Evolutionary conservation across 2,888 invertebrate species (phyloP), one percentile per base, ranked within the genome.

Genomic region (Notocelia uddmanniana): DNA sequence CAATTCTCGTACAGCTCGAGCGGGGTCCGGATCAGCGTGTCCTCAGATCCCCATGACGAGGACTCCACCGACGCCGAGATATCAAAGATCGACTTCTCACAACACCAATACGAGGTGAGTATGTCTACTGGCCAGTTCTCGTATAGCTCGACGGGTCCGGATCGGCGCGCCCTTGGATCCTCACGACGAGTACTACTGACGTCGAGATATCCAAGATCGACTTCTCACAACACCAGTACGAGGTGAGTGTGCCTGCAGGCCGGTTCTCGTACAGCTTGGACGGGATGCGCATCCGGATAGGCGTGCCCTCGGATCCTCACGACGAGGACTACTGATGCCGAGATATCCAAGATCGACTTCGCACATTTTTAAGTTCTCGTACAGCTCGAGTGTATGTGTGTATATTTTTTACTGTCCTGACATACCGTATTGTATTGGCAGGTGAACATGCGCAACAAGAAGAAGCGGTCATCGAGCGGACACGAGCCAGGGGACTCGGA

Each of bases 171-270:
- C 95, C 86, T 87, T 95, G 84, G 87, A 93, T 79, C 89, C 95
- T 76, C 86, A 93, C 80, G 96, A 96, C 84, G 96, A 96, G 81
- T 95, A 95, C 84, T 95, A 93, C 92, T 74, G 97, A 97, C 84
- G 96, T 96, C n/a, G 97, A 97, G 87, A 96, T 97, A 81, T 96
- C 97, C 83, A 96, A 96, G 82, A 96, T 97, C 76, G 96, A 97
- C 85, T 96, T 97, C 85, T 95, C 95, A 48, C 94, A 94, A 78
- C 92, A 93, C 79, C 93, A 50, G 15, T 34, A 31, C n/a, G 41
- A 57, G 31, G 73, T 73, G 69, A 21, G 9, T 9, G 2, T 23
- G n/a, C 19, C 73, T 19, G 45, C 87, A 93, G 93, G 93, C 77
- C 93, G 90, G 75, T 93, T 94, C 83, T 93, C 92, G 76, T 93